Conservation (phyloP, 2,113 vertebrate genomes). For the Ariopsis seemanni region DNA sequence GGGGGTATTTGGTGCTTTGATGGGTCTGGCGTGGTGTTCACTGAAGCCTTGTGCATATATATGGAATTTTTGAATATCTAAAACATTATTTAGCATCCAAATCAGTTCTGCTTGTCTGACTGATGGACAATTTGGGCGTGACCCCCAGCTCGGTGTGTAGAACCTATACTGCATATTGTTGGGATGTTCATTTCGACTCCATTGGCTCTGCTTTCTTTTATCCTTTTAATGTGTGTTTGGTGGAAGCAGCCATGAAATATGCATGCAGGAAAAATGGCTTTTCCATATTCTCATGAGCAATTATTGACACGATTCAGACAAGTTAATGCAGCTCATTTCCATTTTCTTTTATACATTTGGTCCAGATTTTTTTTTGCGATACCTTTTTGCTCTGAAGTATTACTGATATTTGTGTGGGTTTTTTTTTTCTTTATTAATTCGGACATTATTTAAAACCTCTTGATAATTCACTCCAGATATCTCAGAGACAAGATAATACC, state of each 20-base stretch:
- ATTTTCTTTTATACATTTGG: conserved; percentile 14
- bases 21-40: conserved; percentile 87
- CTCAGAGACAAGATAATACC: not conserved
- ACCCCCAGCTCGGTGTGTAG: conserved; percentile 89
- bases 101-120: conserved; percentile 99
- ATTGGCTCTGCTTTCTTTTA: conserved; percentile 69
- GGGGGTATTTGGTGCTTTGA: conserved; percentile 78
- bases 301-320: conserved; percentile 70
- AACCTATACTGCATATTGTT: conserved; percentile 96
- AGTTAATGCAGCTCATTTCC: conserved; percentile 29
- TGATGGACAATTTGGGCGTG: conserved; percentile 99
- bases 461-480: not conserved
- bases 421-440: not conserved
- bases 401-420: not conserved
- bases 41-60: conserved; percentile 96
- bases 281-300: conserved; percentile 78
- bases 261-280: conserved; percentile 74
- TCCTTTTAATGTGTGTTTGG: conserved; percentile 75
- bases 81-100: conserved; percentile 98
- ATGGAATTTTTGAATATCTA: conserved; percentile 96
- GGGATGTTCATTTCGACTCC: conserved; percentile 89
- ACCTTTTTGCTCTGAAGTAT: not conserved
- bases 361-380: not conserved
- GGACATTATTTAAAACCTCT: not conserved
- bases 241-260: conserved; percentile 78